These are phyloP conservation scores for Aphodius granarius DNA, from an alignment of 2,888 invertebrate species.

Conservation along the genomic window DNA sequence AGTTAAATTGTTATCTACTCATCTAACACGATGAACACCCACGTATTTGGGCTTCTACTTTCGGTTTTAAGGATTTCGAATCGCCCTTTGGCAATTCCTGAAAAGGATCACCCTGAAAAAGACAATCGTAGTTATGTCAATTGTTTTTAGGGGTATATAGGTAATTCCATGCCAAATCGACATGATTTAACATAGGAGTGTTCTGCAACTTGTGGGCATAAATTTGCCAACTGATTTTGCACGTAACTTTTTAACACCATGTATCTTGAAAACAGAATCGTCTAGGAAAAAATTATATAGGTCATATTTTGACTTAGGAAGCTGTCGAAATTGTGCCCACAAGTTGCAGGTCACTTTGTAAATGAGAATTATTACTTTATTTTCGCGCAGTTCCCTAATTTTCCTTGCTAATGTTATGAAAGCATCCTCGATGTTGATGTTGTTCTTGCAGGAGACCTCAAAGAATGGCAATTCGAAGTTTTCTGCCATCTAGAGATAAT, in stretches of 20 bases:
- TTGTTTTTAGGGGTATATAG: no score
- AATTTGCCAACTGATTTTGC: neutral
- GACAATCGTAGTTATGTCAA: neutral
- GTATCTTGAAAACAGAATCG: no score
- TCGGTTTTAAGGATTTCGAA: conserved; percentile 38
- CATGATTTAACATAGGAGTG: no score
- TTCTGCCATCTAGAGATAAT: conserved; percentile 71
- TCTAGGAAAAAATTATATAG: no score
- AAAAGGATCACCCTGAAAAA: conserved; percentile 43
- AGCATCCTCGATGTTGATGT: conserved; percentile 82
- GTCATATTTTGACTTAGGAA: neutral
- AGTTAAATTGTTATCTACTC: neutral
- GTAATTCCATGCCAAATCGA: no score
- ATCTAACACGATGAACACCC: conserved; percentile 40
- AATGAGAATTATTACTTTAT: conserved; percentile 26
- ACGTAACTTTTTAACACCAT: neutral
- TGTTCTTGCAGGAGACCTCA: conserved; percentile 85
- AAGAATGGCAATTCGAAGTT: conserved; percentile 88
- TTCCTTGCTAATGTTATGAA: conserved; percentile 79
- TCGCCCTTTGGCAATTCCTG: conserved; percentile 39
- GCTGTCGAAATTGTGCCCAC: no score
- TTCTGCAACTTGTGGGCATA: no score
- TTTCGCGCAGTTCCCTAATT: conserved; percentile 65
- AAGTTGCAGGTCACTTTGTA: neutral
- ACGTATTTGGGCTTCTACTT: conserved; percentile 38